Base-by-base conservation (phyloP, 2,113 vertebrate genomes). In the Anguilla japonica region DNA sequence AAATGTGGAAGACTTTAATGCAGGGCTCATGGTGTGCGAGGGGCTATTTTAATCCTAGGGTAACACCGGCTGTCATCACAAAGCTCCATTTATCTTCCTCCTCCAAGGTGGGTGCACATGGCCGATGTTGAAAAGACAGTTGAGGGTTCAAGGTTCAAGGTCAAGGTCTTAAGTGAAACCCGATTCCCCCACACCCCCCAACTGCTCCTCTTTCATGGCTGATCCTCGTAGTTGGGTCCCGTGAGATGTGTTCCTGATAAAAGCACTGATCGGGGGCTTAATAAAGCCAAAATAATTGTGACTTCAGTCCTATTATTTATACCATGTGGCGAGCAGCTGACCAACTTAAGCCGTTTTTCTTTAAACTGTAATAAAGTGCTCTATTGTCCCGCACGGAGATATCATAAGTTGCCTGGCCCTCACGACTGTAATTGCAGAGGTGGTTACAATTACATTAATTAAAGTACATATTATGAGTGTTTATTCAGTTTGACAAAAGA, bases 1-100 rank as follows among this genome's bases (percentile, higher is more conserved):
- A 98, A 98, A 98, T 97, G 97, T 97, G 96, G 97, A 98, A 98
- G 98, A 97, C 97, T 99, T 98, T 98, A 98, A 98, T 98, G 97
- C 96, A 93, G 95, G 96, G 96, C 96, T 91, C 96, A 97, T 89
- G 91, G 90, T 88, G 90, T 83, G 90, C 87, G 90, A 93, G 88
- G 95, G 96, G 96, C 97, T 98, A 98, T 98, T 98, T 97, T 97
- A 97, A 98, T 97, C 97, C 96, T 95, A 91, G 95, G 96, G 96
- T 97, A 98, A 97, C 96, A 96, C 93, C 93, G 96, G 95, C 97
- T 98, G 97, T 97, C 97, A 97, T 96, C 93, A 94, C 92, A 96
- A 95, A 86, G 92, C 91, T 94, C 96, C 95, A 95, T 93, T 94
- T 95, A 95, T 96, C 94, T 94, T 93, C 94, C 93, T 89, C 90